These are phyloP conservation scores for Cephus sareptanus DNA, from an alignment of 2,888 invertebrate genomes.

Conservation along the genomic window DNA sequence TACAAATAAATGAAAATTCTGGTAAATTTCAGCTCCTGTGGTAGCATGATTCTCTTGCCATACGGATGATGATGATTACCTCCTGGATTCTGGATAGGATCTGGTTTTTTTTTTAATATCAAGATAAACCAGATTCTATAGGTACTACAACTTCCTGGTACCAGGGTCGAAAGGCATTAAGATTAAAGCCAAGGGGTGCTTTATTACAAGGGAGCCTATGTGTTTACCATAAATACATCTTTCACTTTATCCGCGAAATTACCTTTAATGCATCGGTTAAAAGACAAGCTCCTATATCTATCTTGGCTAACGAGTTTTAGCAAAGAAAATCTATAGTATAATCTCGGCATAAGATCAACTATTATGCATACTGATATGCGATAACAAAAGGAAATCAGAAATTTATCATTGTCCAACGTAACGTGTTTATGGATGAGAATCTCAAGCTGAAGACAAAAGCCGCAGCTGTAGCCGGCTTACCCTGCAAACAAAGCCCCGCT, in stretches of 20 bases:
- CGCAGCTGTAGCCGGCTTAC: neutral
- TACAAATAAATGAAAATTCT: neutral
- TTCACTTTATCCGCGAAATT: neutral
- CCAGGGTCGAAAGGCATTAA: neutral
- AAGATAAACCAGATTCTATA: neutral
- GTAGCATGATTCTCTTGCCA: neutral
- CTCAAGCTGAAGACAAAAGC: neutral
- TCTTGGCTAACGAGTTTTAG: neutral
- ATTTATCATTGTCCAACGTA: neutral
- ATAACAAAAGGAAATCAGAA: neutral
- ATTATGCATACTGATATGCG: neutral
- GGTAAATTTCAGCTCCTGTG: neutral
- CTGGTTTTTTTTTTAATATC: neutral
- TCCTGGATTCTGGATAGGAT: neutral
- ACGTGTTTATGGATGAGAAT: neutral
- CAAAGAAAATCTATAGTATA: neutral
- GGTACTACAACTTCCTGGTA: neutral
- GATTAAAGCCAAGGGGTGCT: neutral
- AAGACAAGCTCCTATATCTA: neutral
- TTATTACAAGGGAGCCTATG: neutral
- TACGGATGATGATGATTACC: neutral
- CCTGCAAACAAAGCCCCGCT: conserved; percentile 16
- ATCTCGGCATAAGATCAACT: neutral
- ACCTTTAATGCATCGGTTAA: neutral
- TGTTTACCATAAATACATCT: neutral